These are phyloP conservation scores for Noctua janthina DNA, from an alignment of 2,888 invertebrate species.

Conservation along the genomic window DNA sequence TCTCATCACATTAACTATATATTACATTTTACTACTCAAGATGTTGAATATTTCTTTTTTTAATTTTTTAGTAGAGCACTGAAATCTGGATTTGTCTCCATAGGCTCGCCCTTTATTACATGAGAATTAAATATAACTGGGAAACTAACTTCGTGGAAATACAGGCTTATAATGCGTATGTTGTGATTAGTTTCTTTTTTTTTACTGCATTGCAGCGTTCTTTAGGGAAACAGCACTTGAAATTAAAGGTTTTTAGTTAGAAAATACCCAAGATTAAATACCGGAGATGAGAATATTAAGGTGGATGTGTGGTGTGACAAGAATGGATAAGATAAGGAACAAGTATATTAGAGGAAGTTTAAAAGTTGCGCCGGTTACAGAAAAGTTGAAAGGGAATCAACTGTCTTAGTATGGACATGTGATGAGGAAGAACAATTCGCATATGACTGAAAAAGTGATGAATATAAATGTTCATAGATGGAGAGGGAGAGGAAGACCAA, in stretches of 20 bases:
- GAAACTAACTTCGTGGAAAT: not conserved
- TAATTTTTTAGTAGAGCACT: not conserved
- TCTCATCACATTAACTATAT: not conserved
- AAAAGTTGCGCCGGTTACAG: too few relatives aligned
- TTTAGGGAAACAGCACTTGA: not conserved
- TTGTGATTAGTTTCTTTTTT: not conserved
- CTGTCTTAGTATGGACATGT: too few relatives aligned
- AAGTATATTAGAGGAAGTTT: too few relatives aligned
- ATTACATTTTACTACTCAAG: not conserved
- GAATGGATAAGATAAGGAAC: too few relatives aligned
- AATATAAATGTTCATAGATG: too few relatives aligned
- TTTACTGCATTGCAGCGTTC: accelerated
- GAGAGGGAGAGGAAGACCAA: too few relatives aligned
- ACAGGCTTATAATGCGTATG: not conserved
- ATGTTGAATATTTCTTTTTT: not conserved
- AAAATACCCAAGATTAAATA: not conserved
- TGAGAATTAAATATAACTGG: not conserved
- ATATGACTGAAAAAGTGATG: too few relatives aligned
- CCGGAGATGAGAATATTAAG: too few relatives aligned
- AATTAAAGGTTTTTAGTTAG: not conserved
- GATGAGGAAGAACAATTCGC: too few relatives aligned
- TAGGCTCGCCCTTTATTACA: not conserved
- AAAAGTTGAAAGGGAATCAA: too few relatives aligned
- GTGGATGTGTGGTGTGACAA: too few relatives aligned
- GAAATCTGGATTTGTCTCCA: not conserved